These are phyloP conservation scores for Petrophora chlorosata DNA, from an alignment of 2,888 invertebrate genomes.

Conservation along the genomic window DNA sequence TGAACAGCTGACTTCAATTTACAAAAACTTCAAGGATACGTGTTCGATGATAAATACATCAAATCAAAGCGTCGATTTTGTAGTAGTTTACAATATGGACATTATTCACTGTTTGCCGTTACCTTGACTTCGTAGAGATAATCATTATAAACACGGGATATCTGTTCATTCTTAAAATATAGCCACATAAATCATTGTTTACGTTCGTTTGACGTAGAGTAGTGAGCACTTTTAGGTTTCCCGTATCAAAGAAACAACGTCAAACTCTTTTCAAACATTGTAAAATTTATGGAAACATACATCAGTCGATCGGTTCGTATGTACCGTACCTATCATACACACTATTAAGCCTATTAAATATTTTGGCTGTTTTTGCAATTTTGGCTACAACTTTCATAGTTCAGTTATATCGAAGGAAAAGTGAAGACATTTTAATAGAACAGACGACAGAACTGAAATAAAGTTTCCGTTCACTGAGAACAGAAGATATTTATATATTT, in stretches of 20 bases:
- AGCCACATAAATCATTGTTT: background rate
- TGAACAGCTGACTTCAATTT: constrained; percentile 38
- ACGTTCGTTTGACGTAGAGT: constrained; percentile 8
- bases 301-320: background rate
- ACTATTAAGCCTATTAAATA: too few relatives aligned
- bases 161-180: background rate
- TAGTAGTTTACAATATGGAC: constrained; percentile 21
- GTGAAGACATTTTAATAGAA: too few relatives aligned
- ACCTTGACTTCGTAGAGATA: constrained; percentile 9
- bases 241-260: constrained; percentile 3
- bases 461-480: too few relatives aligned
- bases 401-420: too few relatives aligned
- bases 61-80: constrained; percentile 39
- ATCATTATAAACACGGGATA: background rate
- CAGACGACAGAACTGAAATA: too few relatives aligned
- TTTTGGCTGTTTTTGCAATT: too few relatives aligned
- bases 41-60: constrained; percentile 22
- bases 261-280: constrained; percentile 7
- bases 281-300: background rate
- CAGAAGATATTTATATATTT: too few relatives aligned
- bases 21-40: constrained; percentile 45
- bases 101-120: constrained; percentile 10
- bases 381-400: too few relatives aligned
- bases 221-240: background rate
- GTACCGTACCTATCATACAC: too few relatives aligned